Evolutionary conservation across 1,140 invertebrate genomes (phyloP), one percentile per base, ranked within the genome.

Genomic region (Drosophila biarmipes): DNA sequence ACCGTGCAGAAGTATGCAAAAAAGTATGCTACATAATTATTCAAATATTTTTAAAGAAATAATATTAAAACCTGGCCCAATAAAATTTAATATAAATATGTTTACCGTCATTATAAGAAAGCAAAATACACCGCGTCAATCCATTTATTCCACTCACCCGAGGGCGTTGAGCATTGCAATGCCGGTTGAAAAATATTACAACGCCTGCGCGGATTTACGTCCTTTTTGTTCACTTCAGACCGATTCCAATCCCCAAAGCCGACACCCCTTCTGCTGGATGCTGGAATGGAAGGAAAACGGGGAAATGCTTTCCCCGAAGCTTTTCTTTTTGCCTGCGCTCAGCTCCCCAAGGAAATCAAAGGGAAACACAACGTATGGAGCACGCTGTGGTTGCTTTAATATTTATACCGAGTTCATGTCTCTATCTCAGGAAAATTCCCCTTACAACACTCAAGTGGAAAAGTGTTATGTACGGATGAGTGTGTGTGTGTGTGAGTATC

Each of bases 371-470:
- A 66, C 74, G 73, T 71, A 78, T 75, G 66, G 59, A 56, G 45
- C 45, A 58, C 72, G 77, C 69, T 79, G 29, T 54, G 72, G 55
- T 73, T 62, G 75, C 78, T 87, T 58, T 69, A 82, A 87, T 87
- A 87, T 87, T 87, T 87, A 87, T 82, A 75, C 64, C 49, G 61
- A 77, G 66, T 68, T 85, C 80, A 61, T 81, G 68, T 42, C 38
- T 38, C 37, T 48, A 73, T 66, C 66, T 61, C 42, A 31, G 48
- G 57, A 38, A 61, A 58, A 86, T 82, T 86, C 82, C 82, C 82
- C 82, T 87, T 87, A 78, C 75, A 87, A 82, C 62, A 86, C 84
- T 87, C 82, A 87, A 87, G 82, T 78, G 84, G 55, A 67, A 89
- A 82, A 78, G 82, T 82, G 82, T 86, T 81, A 78, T 71, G 78